Base-by-base conservation (phyloP, 2,888 invertebrate species). In the Abrostola triplasia region DNA sequence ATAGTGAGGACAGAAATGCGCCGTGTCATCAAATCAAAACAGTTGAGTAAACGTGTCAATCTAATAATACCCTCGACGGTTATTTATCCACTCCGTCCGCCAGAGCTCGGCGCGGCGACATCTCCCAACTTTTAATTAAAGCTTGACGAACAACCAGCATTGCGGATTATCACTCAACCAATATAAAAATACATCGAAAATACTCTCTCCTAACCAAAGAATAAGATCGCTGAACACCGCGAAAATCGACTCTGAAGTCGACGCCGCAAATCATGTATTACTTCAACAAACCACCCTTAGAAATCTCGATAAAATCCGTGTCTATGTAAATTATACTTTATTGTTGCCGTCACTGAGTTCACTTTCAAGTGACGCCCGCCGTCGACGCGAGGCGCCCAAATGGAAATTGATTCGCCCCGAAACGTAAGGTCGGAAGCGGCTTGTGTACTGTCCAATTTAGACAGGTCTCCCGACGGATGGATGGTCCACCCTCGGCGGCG, bases 261-360 rank as follows among this genome's bases (percentile, higher is more conserved):
- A 79, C 83, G 87, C 88, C 91, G 86, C 91, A 91, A 93, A 93
- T 92, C 92, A 90, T 90, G 90, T 90, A 92, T 92, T 89, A 88
- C 91, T 87, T 85, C 90, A 89, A 88, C 92, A 92, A 92, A 89
- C 90, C 90, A 88, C 88, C 83, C 85, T 84, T 79, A 80, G 79
- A 84, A 86, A 88, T 88, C 87, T 84, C 81, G 76, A 80, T 83
- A 80, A 82, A 84, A 85, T 80, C 67, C 81, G 70, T 79, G 83
- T 82, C 81, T 60, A 75, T 82, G 83, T 80, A 88, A 89, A 91
- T 88, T 87, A 86, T 79, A 82, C 89, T 86, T 86, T 92, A 91
- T 88, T 84, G 83, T 83, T 64, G 77, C 64, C 63, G 58, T 69
- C 77, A 84, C 59, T 68, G 64, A 72, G 70, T 74, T 80, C 82